Conservation (phyloP, 1,140 invertebrate species). For the Pantala flavescens region DNA sequence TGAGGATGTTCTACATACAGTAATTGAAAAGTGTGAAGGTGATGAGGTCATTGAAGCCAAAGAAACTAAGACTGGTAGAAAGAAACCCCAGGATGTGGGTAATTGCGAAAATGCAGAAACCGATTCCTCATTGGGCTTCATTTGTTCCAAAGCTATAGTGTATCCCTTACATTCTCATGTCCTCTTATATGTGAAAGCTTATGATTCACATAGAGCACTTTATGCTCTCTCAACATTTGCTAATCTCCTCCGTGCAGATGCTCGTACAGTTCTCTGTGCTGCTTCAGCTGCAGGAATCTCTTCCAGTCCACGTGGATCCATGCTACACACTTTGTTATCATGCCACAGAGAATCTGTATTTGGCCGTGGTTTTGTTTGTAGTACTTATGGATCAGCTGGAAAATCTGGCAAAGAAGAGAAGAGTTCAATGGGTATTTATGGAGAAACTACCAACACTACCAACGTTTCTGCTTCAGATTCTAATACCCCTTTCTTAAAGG, state of each 20-base stretch:
- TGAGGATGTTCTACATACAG: conserved; percentile 43
- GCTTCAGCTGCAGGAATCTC: conserved; percentile 56
- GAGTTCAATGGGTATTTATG: neutral
- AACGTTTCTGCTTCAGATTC: neutral
- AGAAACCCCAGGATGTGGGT: conserved; percentile 27
- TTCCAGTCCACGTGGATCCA: conserved; percentile 23
- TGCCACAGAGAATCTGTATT: conserved; percentile 71
- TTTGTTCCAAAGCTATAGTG: conserved; percentile 35
- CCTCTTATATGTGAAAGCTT: conserved; percentile 68
- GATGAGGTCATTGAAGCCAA: conserved; percentile 30
- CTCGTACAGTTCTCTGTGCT: conserved; percentile 58
- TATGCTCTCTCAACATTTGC: conserved; percentile 68
- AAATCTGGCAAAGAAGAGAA: neutral
- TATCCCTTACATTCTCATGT: conserved; percentile 76
- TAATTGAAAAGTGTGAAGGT: conserved; percentile 33
- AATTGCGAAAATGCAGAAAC: conserved; percentile 19
- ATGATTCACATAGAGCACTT: conserved; percentile 63
- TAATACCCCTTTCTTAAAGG: neutral
- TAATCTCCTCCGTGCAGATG: conserved; percentile 61
- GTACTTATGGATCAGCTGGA: conserved; percentile 26
- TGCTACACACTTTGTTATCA: conserved; percentile 54
- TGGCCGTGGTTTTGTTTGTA: conserved; percentile 66
- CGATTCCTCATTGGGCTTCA: neutral
- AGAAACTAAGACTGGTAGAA: conserved; percentile 20
- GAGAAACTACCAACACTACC: neutral